Evolutionary conservation across 2,113 vertebrate species (phyloP).

Genomic region (Stigmatopora argus): DNA sequence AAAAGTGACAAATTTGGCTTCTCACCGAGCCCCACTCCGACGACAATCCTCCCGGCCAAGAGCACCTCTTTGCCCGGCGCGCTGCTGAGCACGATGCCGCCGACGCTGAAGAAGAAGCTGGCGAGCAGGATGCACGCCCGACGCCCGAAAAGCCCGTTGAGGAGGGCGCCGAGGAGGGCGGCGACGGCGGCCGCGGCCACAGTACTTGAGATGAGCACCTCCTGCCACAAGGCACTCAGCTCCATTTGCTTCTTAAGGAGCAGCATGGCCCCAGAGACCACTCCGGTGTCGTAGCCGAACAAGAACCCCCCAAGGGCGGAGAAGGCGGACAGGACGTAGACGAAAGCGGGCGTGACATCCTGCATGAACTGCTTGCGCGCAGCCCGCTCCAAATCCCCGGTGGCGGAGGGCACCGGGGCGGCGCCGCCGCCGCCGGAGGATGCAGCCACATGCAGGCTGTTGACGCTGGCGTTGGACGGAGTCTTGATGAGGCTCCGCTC

Average conservation of each 20-base stretch:
- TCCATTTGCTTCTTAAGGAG: conserved; percentile 86
- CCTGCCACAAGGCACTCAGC: conserved; percentile 90
- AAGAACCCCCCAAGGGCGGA: conserved; percentile 93
- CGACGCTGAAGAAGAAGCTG: conserved; percentile 81
- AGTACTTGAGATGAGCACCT: conserved; percentile 88
- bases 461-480: conserved; percentile 79
- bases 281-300: conserved; percentile 95
- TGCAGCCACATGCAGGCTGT: conserved; percentile 67
- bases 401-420: conserved; percentile 30
- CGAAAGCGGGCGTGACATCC: conserved; percentile 81
- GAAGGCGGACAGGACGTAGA: conserved; percentile 76
- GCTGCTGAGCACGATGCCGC: conserved; percentile 78
- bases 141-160: conserved; percentile 83
- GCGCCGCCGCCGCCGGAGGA: background rate
- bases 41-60: conserved; percentile 81
- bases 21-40: conserved; percentile 93
- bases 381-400: conserved; percentile 83
- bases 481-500: conserved; percentile 82
- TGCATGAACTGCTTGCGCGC: conserved; percentile 90
- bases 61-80: conserved; percentile 81
- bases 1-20: background rate
- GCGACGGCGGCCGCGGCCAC: conserved; percentile 88
- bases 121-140: conserved; percentile 87
- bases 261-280: conserved; percentile 94
- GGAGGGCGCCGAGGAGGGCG: conserved; percentile 82